Evolutionary conservation across 1,140 invertebrate species (phyloP), one percentile per base, ranked within the genome.

Genomic region (Apis florea): DNA sequence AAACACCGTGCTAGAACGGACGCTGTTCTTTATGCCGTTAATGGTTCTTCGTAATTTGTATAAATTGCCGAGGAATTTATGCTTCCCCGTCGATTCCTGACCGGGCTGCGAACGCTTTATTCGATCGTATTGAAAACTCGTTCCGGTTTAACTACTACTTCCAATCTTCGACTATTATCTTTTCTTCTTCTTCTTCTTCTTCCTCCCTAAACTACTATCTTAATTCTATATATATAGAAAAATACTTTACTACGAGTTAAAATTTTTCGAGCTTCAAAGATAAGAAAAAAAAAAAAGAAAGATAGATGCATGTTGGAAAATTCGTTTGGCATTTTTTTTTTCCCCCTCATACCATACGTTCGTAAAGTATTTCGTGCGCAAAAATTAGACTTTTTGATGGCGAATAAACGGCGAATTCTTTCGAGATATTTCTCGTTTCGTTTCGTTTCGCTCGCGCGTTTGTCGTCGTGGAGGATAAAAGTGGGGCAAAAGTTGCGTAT

Each of bases 11-110:
- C 8, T 40, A 21, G 72, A 83, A 61, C 64, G 63, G 51, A 59
- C 59, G 31, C 6, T 49, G 53, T 63, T 40, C 69, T 47, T 59
- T 54, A 40, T 71, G 67, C n/a, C 21, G 74, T 78, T 79, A 82
- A 86, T 79, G 77, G 72, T 86, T 89, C 88, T 85, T 78, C 82
- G 88, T 90, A 92, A 92, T 92, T 92, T 91, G 87, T 92, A 89
- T 90, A 90, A 91, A 91, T 91, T 90, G 79, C 79, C 49, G n/a
- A 51, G 63, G 54, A 88, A 91, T 92, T 91, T 90, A 90, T 90
- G 86, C 89, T 88, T 86, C 70, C 86, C 80, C 84, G 77, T 85
- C 79, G 74, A 26, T 58, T 49, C 66, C 70, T 31, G 66, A 66
- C 24, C 63, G 56, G 49, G 19, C 31, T 40, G n/a, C n/a, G 53